Evolutionary conservation across 1,140 invertebrate species (phyloP).

Genomic region (Sitophilus oryzae): DNA sequence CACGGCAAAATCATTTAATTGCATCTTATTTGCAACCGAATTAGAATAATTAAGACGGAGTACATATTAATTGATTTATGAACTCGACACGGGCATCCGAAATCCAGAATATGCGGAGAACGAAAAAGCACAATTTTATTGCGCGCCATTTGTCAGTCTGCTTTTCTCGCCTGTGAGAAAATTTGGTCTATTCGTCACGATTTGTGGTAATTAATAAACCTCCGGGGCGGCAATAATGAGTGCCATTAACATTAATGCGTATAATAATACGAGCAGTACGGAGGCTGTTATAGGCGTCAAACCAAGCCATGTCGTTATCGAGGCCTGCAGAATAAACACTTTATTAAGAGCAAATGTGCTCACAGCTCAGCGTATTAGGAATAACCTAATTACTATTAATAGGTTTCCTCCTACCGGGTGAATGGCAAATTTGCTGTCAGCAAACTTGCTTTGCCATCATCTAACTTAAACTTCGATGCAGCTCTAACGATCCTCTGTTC

Average conservation of each 20-base stretch:
- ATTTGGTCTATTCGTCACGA: conserved; percentile 28
- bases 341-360: conserved; percentile 28
- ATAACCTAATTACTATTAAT: conserved; percentile 27
- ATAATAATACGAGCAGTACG: conserved; percentile 22
- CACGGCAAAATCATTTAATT: not conserved
- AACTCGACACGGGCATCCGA: conserved; percentile 12
- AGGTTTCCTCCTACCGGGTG: conserved; percentile 18
- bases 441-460: no score
- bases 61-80: conserved; percentile 25
- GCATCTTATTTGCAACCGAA: conserved; percentile 6
- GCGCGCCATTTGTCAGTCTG: conserved; percentile 23
- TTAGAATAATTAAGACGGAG: conserved; percentile 19
- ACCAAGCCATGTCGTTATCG: conserved; percentile 24
- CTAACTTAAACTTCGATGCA: no score
- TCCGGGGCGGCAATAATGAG: conserved; percentile 25
- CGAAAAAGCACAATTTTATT: conserved; percentile 24
- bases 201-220: conserved; percentile 28
- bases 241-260: conserved; percentile 28
- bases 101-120: conserved; percentile 19
- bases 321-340: conserved; percentile 27
- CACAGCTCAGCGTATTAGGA: conserved; percentile 26
- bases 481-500: no score
- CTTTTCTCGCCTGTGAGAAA: conserved; percentile 23
- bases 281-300: conserved; percentile 27
- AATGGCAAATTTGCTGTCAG: no score